Evolutionary conservation across 2,797 vertebrate genomes (phyloP), one percentile per base, ranked within the genome.

Genomic region (Tapera naevia): DNA sequence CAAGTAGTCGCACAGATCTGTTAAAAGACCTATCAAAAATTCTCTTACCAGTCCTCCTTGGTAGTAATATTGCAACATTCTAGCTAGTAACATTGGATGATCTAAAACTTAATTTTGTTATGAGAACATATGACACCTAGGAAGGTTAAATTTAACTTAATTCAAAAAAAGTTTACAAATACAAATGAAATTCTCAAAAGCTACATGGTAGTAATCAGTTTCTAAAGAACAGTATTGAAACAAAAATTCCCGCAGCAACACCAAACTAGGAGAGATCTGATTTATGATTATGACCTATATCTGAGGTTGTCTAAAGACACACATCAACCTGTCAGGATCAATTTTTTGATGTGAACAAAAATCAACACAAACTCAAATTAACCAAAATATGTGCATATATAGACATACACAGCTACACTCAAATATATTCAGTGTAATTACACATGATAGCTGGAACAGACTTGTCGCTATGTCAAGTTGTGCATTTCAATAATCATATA

Each of bases 401-500:
- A 73, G 74, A 22, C 62, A 25, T 0, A 7, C 23, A 7, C 2
- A 69, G 43, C 60, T 43, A 33, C 28, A 33, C 19, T 33, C 11
- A 7, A 50, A 23, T 35, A 15, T 18, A 27, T 16, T 11, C 27
- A 13, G 61, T 2, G 51, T 2, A 57, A n/a, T 46, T 30, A 14
- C 60, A 33, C 9, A 5, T 2, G 43, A 32, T 4, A 56, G 43
- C 66, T 67, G 1, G 7, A 57, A 6, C 33, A 43, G 57, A 43
- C 35, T 0, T 21, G 57, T 5, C 4, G 8, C 72, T 71, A 0
- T 0, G 17, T 1, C 2, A 2, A 25, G 2, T 1, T 28, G 30
- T 28, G 72, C 45, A 37, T 54, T 74, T 41, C 35, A 80, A 37
- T n/a, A 11, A 67, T 1, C 21, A 2, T 2, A 1, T 9, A 32